Evolutionary conservation across 1,140 invertebrate genomes (phyloP).

Genomic region (Brachionus paranguensis): DNA sequence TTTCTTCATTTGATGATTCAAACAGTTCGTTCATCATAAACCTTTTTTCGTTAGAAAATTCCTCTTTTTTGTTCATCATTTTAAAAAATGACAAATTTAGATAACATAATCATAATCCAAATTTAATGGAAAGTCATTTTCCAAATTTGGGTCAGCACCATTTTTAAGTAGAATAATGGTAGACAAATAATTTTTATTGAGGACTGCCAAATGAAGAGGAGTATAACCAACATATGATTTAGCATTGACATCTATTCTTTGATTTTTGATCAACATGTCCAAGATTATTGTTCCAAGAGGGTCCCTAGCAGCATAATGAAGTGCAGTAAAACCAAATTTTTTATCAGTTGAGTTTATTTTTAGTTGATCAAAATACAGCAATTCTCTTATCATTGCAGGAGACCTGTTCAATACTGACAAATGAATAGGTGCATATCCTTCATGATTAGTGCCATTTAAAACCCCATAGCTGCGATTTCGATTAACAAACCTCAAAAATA

Average conservation of each 20-base stretch:
- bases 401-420: not conserved
- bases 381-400: not conserved
- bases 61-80: not conserved
- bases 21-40: not conserved
- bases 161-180: not conserved
- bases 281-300: not conserved
- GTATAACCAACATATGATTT: not conserved
- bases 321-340: not conserved
- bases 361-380: not conserved
- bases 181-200: not conserved
- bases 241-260: not conserved
- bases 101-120: not conserved
- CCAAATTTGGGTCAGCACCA: not conserved
- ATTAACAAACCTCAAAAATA: not conserved
- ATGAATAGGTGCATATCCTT: not conserved
- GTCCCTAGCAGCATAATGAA: not conserved
- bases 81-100: not conserved
- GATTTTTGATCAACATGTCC: not conserved
- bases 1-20: not conserved
- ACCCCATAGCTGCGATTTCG: not conserved
- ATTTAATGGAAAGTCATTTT: not conserved
- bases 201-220: not conserved
- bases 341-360: constrained; percentile 9
- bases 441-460: not conserved
- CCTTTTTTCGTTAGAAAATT: not conserved